Percentiles rank a stretch among this genome's conserved stretches.
phyloP scores from a whole-genome alignment of 2,797 vertebrate genomes.

The Squalus acanthias region DNA sequence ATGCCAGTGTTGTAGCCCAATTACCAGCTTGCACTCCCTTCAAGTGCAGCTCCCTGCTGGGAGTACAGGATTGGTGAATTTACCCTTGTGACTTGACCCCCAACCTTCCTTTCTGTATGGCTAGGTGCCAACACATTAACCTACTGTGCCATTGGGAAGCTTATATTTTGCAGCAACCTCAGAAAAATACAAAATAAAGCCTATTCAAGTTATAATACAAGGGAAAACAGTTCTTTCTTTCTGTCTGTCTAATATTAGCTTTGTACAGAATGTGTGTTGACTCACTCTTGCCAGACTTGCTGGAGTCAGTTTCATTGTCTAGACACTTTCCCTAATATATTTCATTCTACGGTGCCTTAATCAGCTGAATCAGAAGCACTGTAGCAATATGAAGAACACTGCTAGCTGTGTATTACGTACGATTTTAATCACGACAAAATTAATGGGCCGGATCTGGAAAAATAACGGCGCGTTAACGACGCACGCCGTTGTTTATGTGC shows the following conservation, averaged over 20 bases:
- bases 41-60: background rate
- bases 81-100: background rate
- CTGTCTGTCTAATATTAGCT: background rate
- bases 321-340: background rate
- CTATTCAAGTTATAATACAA: background rate
- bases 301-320: background rate
- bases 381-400: background rate
- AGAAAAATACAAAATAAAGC: background rate
- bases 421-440: background rate
- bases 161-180: background rate
- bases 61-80: background rate
- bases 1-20: background rate
- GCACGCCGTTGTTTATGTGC: background rate
- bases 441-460: conserved; percentile 14
- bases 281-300: background rate
- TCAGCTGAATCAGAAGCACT: background rate
- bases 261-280: background rate
- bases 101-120: background rate
- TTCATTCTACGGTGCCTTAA: background rate
- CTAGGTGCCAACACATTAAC: background rate
- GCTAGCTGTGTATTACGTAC: background rate
- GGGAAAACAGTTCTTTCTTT: background rate
- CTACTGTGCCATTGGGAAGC: background rate
- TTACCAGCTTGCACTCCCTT: background rate
- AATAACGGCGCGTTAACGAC: background rate